Percentiles rank a stretch among this genome's conserved stretches.
These are phyloP conservation scores for Cephus nigrinus DNA, from an alignment of 2,888 invertebrate species.

Conservation along the genomic window DNA sequence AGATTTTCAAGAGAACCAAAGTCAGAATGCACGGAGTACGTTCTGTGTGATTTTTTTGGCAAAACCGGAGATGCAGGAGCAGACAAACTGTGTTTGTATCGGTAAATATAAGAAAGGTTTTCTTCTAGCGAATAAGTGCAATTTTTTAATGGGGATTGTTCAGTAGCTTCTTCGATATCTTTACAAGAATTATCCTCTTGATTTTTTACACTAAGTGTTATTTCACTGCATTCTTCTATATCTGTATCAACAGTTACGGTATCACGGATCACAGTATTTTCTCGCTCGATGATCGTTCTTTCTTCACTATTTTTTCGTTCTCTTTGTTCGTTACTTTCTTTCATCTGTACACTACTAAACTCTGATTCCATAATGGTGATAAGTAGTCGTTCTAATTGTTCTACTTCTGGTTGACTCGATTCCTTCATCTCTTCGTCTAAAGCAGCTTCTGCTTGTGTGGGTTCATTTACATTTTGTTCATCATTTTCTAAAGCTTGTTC, in stretches of 20 bases:
- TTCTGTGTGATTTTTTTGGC: slow-evolving; percentile 39
- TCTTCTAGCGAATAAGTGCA: slow-evolving; percentile 1
- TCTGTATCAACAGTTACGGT: slow-evolving; percentile 15
- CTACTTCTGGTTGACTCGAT: slow-evolving; percentile 49
- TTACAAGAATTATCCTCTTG: slow-evolving; percentile 14
- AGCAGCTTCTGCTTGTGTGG: not conserved
- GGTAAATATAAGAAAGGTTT: slow-evolving; percentile 38
- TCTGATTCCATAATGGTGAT: slow-evolving; percentile 57
- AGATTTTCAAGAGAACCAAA: slow-evolving; percentile 56
- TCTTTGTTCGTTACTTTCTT: slow-evolving; percentile 20
- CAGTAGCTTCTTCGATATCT: slow-evolving; percentile 18
- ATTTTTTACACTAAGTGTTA: slow-evolving; percentile 27
- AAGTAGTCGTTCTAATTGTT: slow-evolving; percentile 54
- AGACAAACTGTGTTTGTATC: slow-evolving; percentile 56
- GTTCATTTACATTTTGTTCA: slow-evolving; percentile 18
- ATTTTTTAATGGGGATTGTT: not conserved
- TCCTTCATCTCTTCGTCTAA: slow-evolving; percentile 1
- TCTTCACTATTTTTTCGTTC: slow-evolving; percentile 23
- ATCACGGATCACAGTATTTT: slow-evolving; percentile 35
- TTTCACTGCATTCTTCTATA: slow-evolving; percentile 20
- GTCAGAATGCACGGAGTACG: slow-evolving; percentile 50
- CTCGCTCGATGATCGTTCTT: slow-evolving; percentile 29
- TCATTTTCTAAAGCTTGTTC: slow-evolving; percentile 10
- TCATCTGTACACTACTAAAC: slow-evolving; percentile 32
- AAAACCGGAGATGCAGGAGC: slow-evolving; percentile 53